Evolutionary conservation across 2,888 invertebrate genomes (phyloP).

Genomic region (Sialis fuliginosa): DNA sequence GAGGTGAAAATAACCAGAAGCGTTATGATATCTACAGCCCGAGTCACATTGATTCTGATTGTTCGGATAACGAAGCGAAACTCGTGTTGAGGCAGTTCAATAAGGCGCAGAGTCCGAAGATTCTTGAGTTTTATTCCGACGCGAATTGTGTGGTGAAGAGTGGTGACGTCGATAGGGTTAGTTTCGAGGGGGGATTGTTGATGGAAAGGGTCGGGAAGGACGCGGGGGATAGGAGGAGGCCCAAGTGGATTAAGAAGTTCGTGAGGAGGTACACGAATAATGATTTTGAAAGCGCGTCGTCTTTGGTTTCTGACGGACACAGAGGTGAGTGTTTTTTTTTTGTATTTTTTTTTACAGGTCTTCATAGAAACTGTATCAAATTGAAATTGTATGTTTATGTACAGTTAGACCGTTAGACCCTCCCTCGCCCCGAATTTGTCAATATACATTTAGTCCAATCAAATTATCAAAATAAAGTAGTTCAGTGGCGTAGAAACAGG

Average conservation of each 20-base stretch:
- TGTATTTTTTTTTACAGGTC: too few relatives aligned
- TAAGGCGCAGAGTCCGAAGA: constrained; percentile 13
- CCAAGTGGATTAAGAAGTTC: constrained; percentile 26
- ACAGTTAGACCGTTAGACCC: too few relatives aligned
- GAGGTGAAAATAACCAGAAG: constrained; percentile 23
- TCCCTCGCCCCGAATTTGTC: too few relatives aligned
- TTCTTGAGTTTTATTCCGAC: constrained; percentile 2
- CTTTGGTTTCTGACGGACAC: constrained; percentile 25
- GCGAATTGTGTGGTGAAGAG: neutral
- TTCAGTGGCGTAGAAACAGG: too few relatives aligned
- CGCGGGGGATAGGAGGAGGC: constrained; percentile 15
- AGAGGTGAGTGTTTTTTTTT: constrained; percentile 17
- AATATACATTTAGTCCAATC: too few relatives aligned
- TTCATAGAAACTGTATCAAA: too few relatives aligned
- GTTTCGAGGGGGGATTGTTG: constrained; percentile 20
- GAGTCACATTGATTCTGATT: constrained; percentile 23
- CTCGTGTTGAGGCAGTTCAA: constrained; percentile 20
- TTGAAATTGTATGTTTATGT: too few relatives aligned
- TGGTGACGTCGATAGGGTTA: constrained; percentile 3
- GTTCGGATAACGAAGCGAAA: constrained; percentile 25
- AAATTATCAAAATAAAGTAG: too few relatives aligned
- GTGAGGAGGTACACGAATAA: constrained; percentile 25
- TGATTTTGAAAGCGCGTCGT: constrained; percentile 24
- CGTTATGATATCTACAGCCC: constrained; percentile 26
- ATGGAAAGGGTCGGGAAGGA: constrained; percentile 17